Percentiles rank a stretch among this genome's conserved stretches.
Evolutionary conservation across 2,113 vertebrate genomes (phyloP).

Genomic region (Jacana jacana): DNA sequence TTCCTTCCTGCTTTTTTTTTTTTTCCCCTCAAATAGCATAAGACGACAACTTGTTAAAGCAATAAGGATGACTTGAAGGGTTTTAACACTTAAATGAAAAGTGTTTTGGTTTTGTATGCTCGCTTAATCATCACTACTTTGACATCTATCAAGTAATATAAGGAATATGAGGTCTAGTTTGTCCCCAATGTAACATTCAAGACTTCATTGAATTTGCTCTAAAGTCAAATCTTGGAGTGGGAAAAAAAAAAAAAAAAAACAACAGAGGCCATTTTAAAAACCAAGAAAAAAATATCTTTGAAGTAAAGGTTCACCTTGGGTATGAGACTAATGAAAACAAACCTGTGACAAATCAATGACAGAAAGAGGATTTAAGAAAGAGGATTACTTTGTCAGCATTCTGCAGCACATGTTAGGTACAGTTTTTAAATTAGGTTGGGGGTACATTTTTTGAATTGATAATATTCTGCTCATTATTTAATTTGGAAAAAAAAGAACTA

Average conservation of each 20-base stretch:
- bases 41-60: not conserved
- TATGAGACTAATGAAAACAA: not conserved
- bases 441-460: not conserved
- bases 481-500: not conserved
- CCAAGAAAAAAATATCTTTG: not conserved
- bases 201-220: not conserved
- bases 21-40: not conserved
- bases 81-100: not conserved
- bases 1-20: not conserved
- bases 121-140: not conserved
- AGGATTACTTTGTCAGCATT: slow-evolving; percentile 15
- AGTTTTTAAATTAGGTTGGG: not conserved
- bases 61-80: not conserved
- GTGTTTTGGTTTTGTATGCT: not conserved
- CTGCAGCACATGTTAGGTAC: not conserved
- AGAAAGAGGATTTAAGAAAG: slow-evolving; percentile 39
- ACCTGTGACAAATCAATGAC: slow-evolving; percentile 24
- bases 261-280: not conserved
- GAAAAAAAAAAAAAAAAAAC: not conserved
- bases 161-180: not conserved
- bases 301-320: slow-evolving; percentile 19
- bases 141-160: not conserved
- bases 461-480: not conserved
- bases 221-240: not conserved
- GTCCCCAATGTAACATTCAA: not conserved